These are phyloP conservation scores for Andrena hattorfiana DNA, from an alignment of 2,888 invertebrate species.

Conservation along the genomic window DNA sequence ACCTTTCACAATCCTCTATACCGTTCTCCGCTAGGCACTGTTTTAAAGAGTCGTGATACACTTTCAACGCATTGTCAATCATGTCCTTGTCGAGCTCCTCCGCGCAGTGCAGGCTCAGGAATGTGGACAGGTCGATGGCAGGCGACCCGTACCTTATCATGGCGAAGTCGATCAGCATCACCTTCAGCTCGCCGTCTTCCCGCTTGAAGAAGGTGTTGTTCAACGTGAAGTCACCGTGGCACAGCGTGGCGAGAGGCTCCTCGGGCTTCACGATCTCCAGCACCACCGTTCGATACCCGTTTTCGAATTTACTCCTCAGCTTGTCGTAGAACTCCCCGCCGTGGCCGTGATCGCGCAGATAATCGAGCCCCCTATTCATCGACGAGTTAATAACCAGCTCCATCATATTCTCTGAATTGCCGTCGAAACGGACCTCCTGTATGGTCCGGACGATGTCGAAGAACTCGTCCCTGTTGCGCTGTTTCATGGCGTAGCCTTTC, in stretches of 20 bases:
- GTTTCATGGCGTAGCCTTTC: conserved; percentile 76
- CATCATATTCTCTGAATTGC: neutral
- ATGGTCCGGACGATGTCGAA: conserved; percentile 63
- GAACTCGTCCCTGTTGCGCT: conserved; percentile 64
- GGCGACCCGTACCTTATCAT: conserved; percentile 76
- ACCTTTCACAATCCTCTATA: conserved; percentile 67
- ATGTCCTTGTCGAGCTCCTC: conserved; percentile 45
- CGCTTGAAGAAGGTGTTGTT: conserved; percentile 77
- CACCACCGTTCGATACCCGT: conserved; percentile 49
- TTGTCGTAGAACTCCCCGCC: conserved; percentile 70
- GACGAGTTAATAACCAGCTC: conserved; percentile 2
- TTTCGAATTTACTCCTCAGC: conserved; percentile 59
- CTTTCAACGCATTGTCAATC: conserved; percentile 68
- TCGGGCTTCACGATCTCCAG: conserved; percentile 54
- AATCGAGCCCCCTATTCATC: conserved; percentile 59
- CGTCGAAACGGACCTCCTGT: conserved; percentile 60
- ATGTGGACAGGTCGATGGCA: conserved; percentile 77
- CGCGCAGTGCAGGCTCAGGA: conserved; percentile 71
- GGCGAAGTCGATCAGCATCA: conserved; percentile 77
- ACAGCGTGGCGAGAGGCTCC: conserved; percentile 78
- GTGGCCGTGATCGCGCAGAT: conserved; percentile 66
- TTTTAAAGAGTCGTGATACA: conserved; percentile 75
- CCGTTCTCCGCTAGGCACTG: conserved; percentile 65
- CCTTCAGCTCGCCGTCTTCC: conserved; percentile 39
- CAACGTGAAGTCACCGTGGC: conserved; percentile 80